phyloP scores from a whole-genome alignment of 2,888 invertebrate species.

The Amphipyra berbera region DNA sequence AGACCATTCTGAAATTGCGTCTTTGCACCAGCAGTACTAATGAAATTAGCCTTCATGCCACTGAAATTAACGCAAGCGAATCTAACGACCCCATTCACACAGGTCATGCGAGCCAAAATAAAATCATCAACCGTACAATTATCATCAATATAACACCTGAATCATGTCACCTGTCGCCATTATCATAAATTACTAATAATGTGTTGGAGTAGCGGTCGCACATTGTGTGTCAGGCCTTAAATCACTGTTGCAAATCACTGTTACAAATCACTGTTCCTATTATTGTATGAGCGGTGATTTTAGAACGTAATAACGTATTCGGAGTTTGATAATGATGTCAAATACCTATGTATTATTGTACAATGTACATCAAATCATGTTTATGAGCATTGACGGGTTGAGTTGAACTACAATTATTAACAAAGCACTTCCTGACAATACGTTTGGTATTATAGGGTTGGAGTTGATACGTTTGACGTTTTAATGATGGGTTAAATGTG shows the following conservation, averaged over 20 bases:
- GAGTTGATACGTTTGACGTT: too few species aligned
- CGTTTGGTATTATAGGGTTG: too few species aligned
- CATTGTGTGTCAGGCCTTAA: constrained; percentile 39
- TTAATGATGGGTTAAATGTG: too few species aligned
- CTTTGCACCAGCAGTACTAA: not conserved
- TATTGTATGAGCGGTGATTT: constrained; percentile 34
- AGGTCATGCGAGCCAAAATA: constrained; percentile 18
- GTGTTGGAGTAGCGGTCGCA: constrained; percentile 34
- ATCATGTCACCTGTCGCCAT: constrained; percentile 43
- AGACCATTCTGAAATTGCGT: not conserved
- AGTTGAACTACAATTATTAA: not conserved
- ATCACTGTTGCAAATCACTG: constrained; percentile 47
- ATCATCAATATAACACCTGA: constrained; percentile 45
- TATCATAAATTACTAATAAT: constrained; percentile 48
- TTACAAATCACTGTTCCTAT: constrained; percentile 13
- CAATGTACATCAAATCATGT: constrained; percentile 12
- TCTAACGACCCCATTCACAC: constrained; percentile 6
- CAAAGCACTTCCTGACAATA: constrained; percentile 2
- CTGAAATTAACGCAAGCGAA: not conserved
- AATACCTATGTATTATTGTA: constrained; percentile 19
- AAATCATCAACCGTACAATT: constrained; percentile 39
- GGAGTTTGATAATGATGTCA: constrained; percentile 40
- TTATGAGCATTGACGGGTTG: constrained; percentile 10
- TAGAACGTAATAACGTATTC: constrained; percentile 27
- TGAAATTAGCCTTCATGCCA: not conserved